Base-by-base conservation (phyloP, 2,888 invertebrate species). In the Euplagia quadripunctaria region DNA sequence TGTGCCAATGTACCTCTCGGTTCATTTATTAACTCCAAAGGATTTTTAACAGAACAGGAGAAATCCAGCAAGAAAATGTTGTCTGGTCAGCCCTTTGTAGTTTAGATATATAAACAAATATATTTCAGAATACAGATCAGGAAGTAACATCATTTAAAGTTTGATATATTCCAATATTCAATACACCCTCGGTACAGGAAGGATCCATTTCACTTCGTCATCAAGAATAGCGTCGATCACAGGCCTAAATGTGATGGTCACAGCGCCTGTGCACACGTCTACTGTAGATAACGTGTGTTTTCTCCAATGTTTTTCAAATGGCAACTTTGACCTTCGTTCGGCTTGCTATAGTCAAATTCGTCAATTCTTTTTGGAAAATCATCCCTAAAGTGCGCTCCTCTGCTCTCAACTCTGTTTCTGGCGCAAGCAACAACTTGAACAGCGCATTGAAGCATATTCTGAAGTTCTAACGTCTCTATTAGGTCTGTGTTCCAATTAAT, bases 301-400 rank as follows among this genome's bases (percentile, higher is more conserved):
- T 83, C 99, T 97, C 99, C 99, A 99, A 90, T 99, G 99, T 82
- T 99, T 92, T 5, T 98, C 98, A 0, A 97, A 73, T 0, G 98
- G 97, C 89, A 96, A 96, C 82, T 95, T 92, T 4, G 99, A 8
- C 97, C 98, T 73, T 98, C 97, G 5, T 97, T 76, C 0, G 99
- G 97, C 89, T 99, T 99, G 86, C 97, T 97, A 90, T 98, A 99
- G 92, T 99, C 99, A 88, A 96, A 98, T 94, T 99, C 99, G 92
- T 99, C 99, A 3, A 97, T 86, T 82, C 99, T 96, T n/a, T 95
- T 95, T 86, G 98, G 98, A 91, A 97, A 99, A 93, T 99, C 99
- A 91, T 99, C 99, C 72, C 99, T 97, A 61, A 99, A 99, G 92
- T 99, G 99, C 4, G 99, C 99, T n/a, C 99, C 99, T 76, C 99